These are phyloP conservation scores for Acrossocheilus wenchowensis DNA, from an alignment of 2,797 vertebrate species.

Conservation along the genomic window DNA sequence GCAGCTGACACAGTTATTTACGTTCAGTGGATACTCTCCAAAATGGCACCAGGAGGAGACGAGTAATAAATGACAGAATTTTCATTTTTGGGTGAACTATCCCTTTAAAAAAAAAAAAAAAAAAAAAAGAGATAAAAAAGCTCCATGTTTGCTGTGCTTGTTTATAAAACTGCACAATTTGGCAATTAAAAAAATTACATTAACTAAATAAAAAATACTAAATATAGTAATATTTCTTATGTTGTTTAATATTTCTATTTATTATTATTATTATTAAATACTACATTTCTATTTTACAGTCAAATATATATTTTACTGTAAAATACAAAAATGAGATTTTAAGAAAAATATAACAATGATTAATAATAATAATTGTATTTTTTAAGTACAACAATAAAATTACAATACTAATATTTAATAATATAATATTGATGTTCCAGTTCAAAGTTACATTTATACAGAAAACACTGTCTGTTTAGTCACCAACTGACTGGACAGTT, in stretches of 20 bases:
- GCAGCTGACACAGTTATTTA: no score
- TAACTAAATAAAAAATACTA: neutral
- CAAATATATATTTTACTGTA: neutral
- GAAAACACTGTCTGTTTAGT: neutral
- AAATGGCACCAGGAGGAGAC: no score
- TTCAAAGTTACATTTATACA: no score
- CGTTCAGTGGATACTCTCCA: no score
- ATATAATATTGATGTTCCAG: no score
- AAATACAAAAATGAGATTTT: neutral
- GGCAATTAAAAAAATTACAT: neutral
- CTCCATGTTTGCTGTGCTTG: neutral
- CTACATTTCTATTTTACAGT: neutral
- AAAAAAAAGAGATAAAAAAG: neutral
- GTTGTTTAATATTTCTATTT: neutral
- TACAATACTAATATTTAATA: no score
- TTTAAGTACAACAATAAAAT: no score
- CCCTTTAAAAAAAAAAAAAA: neutral
- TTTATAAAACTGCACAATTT: neutral
- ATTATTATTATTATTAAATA: neutral
- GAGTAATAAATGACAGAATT: no score
- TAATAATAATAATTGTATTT: no score
- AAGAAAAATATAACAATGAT: no score
- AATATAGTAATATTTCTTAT: neutral
- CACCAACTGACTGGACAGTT: neutral
- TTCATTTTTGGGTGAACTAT: no score